These are phyloP conservation scores for Hoplias malabaricus DNA, from an alignment of 2,113 vertebrate genomes.

Conservation along the genomic window DNA sequence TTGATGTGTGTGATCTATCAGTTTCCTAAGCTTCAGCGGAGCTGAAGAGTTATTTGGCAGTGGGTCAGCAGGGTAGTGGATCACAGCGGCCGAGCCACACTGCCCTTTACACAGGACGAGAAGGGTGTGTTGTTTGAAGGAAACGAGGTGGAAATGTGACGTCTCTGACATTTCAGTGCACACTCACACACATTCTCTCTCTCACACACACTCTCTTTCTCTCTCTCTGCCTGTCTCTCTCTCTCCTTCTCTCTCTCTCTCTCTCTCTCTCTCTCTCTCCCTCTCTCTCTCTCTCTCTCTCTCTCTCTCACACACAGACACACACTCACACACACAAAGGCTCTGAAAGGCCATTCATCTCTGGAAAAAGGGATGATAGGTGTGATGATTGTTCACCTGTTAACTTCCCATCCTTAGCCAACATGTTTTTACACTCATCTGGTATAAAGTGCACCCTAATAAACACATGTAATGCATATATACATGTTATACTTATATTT, in stretches of 20 bases:
- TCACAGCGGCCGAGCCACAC: neutral
- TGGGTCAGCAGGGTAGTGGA: neutral
- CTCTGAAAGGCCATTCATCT: conserved; percentile 48
- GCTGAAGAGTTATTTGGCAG: neutral
- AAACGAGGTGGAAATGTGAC: conserved; percentile 49
- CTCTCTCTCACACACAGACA: conserved; percentile 40
- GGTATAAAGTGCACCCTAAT: no score
- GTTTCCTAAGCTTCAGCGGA: neutral
- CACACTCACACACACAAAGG: conserved; percentile 35
- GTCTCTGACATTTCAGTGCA: conserved; percentile 51
- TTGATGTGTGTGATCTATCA: neutral
- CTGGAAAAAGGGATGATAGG: conserved; percentile 13
- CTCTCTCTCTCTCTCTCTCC: conserved; percentile 36
- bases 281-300: no score
- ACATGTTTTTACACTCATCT: no score
- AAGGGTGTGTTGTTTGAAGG: conserved; percentile 32
- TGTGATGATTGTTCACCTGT: conserved; percentile 24
- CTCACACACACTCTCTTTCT: conserved; percentile 38
- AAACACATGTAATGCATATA: conserved; percentile 28
- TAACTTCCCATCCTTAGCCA: conserved; percentile 17
- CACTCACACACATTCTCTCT: conserved; percentile 40
- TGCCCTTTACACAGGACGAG: conserved; percentile 49
- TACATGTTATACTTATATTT: no score
- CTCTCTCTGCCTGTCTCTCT: no score
- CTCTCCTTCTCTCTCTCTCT: no score